These are phyloP conservation scores for Anthoscopus minutus DNA, from an alignment of 2,113 vertebrate species.

Conservation along the genomic window DNA sequence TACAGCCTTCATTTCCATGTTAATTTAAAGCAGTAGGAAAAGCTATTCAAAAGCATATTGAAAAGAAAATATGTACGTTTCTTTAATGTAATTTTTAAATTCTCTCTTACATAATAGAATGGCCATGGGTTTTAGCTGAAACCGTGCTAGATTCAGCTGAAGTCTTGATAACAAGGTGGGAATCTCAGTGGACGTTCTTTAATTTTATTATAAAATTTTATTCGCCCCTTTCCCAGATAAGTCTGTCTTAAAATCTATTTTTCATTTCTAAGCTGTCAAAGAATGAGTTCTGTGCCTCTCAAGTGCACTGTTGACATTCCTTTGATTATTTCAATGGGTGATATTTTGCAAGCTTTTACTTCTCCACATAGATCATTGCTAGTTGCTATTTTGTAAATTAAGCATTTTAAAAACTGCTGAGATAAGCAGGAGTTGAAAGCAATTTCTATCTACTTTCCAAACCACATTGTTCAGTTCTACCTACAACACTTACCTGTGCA, in stretches of 20 bases:
- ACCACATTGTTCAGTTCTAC: not conserved
- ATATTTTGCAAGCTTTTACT: not conserved
- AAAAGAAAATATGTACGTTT: not conserved
- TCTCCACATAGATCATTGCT: not conserved
- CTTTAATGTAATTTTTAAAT: not conserved
- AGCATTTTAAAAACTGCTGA: not conserved
- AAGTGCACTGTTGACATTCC: not conserved
- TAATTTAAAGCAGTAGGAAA: not conserved
- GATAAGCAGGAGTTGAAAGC: not conserved
- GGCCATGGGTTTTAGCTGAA: not conserved
- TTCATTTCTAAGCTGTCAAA: not conserved
- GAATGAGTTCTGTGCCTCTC: not conserved
- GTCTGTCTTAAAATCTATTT: not conserved
- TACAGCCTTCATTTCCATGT: not conserved
- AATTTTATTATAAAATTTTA: not conserved
- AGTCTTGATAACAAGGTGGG: not conserved
- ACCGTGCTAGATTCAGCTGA: not conserved
- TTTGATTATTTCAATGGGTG: not conserved
- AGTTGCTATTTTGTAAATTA: not conserved
- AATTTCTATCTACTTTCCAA: not conserved
- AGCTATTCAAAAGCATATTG: not conserved
- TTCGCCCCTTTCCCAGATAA: accelerated
- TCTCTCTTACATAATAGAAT: not conserved
- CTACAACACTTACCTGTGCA: not conserved
- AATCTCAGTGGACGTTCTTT: not conserved